Evolutionary conservation across 1,140 invertebrate species (phyloP).

Genomic region (Nylanderia fulva): DNA sequence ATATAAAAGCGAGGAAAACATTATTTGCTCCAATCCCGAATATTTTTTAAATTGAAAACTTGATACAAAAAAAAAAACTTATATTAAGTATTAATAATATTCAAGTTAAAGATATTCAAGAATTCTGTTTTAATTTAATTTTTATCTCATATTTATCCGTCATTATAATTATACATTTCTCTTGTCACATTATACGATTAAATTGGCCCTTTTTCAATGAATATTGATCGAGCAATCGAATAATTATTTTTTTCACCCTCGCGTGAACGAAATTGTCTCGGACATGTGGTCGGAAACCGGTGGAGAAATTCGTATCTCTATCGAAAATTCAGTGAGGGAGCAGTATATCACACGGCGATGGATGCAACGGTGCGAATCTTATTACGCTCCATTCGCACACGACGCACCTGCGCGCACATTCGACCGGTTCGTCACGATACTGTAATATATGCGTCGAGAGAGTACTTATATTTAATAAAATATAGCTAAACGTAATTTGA

Average conservation of each 20-base stretch:
- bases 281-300: neutral
- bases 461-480: neutral
- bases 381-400: neutral
- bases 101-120: neutral
- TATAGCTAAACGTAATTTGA: no score
- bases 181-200: constrained; percentile 7
- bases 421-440: neutral
- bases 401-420: neutral
- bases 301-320: neutral
- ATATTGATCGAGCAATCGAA: constrained; percentile 19
- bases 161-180: neutral
- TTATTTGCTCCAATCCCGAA: no score
- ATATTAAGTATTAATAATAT: no score
- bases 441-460: neutral
- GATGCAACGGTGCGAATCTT: neutral
- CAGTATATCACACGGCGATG: neutral
- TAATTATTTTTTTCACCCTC: constrained; percentile 33
- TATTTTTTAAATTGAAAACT: neutral
- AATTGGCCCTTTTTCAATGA: neutral
- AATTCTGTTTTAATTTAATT: neutral
- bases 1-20: no score
- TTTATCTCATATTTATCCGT: neutral
- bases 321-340: constrained; percentile 8
- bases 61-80: no score
- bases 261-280: constrained; percentile 3